phyloP scores from a whole-genome alignment of 2,888 invertebrate species.

The Bombyx huttoni region DNA sequence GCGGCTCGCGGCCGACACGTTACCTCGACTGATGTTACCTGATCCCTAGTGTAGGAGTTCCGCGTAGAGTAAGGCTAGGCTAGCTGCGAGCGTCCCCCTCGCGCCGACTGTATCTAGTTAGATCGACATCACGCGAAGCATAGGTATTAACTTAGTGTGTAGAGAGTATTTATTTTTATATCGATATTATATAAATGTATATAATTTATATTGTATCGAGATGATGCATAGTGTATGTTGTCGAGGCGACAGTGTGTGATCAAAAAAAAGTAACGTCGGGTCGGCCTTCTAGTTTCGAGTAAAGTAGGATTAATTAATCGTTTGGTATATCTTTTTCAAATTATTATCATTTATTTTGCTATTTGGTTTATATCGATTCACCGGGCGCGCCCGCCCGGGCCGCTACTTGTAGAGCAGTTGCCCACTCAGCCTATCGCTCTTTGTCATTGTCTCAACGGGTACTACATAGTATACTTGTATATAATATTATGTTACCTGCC shows the following conservation, averaged over 20 bases:
- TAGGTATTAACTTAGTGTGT: conserved; percentile 69
- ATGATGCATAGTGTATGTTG: conserved; percentile 71
- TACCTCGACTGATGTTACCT: conserved; percentile 73
- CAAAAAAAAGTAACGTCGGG: conserved; percentile 28
- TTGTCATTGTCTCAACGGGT: conserved; percentile 68
- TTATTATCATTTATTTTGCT: conserved; percentile 36
- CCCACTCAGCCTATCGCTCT: conserved; percentile 50
- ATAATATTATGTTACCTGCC: conserved; percentile 62
- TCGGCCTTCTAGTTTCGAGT: conserved; percentile 23
- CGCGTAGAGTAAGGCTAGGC: conserved; percentile 57
- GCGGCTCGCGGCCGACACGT: conserved; percentile 65
- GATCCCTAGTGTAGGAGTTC: conserved; percentile 59
- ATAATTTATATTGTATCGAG: conserved; percentile 69
- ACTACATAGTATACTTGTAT: conserved; percentile 55
- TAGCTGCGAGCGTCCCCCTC: conserved; percentile 58
- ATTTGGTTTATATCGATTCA: conserved; percentile 23
- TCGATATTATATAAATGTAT: conserved; percentile 18
- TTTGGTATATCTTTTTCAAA: conserved; percentile 43
- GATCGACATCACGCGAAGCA: conserved; percentile 66
- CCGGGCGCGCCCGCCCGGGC: conserved; percentile 15
- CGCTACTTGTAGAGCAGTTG: conserved; percentile 18
- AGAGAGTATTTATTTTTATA: conserved; percentile 74
- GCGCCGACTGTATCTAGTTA: conserved; percentile 48
- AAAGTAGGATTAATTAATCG: conserved; percentile 45
- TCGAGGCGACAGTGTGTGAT: conserved; percentile 60